Conservation (phyloP, 1,140 invertebrate species). For the Trichoplusia ni region DNA sequence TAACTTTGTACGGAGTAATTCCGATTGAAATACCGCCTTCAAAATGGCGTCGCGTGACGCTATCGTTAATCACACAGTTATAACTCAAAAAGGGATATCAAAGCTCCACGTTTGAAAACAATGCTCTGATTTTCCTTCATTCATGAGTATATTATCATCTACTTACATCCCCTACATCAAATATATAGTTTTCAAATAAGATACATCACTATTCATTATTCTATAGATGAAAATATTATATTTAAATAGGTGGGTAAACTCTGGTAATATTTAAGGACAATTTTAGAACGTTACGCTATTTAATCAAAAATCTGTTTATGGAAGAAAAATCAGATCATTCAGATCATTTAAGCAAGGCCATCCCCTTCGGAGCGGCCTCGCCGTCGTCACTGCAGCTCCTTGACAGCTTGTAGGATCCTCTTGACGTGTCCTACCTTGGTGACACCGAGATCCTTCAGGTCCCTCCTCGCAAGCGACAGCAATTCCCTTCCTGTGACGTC, state of each 20-base stretch:
- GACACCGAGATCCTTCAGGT: constrained; percentile 94
- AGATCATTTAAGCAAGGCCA: constrained; percentile 50
- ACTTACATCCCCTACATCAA: too few relatives aligned
- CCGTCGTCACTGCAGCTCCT: constrained; percentile 86
- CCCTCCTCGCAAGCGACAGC: constrained; percentile 90
- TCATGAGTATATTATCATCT: too few relatives aligned
- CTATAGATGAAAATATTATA: too few relatives aligned
- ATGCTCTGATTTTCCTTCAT: constrained; percentile 17
- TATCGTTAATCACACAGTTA: not conserved
- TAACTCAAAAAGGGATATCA: not conserved
- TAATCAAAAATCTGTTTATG: constrained; percentile 9
- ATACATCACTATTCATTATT: not conserved
- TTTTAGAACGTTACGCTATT: too few relatives aligned
- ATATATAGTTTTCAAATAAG: not conserved
- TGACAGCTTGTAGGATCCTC: constrained; percentile 94
- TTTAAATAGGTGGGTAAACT: too few relatives aligned
- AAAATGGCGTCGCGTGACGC: not conserved
- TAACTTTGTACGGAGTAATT: not conserved
- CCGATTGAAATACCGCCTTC: not conserved
- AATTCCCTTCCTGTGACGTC: constrained; percentile 96
- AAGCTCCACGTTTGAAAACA: not conserved
- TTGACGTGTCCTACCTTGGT: constrained; percentile 97
- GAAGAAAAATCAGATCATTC: constrained; percentile 27
- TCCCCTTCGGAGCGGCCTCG: constrained; percentile 74
- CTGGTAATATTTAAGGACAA: too few relatives aligned